Conservation (phyloP, 2,888 invertebrate species). For the Lomographa bimaculata region DNA sequence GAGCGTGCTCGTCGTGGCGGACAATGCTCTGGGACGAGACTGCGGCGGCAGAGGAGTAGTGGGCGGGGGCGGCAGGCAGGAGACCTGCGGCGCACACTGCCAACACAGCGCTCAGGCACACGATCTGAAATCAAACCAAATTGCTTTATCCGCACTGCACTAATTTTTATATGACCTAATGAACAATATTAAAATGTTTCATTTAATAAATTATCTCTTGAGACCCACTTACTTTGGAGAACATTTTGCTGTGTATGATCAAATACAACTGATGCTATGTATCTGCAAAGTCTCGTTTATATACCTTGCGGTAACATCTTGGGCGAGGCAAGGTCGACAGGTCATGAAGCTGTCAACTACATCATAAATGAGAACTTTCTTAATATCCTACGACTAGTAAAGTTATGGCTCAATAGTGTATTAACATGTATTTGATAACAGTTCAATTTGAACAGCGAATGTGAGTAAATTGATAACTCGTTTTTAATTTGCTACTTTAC, state of each 20-base stretch:
- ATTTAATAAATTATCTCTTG: no score
- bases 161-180: no score
- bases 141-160: conserved; percentile 8
- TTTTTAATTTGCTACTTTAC: no score
- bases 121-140: conserved; percentile 45
- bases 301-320: conserved; percentile 56
- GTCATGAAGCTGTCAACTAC: conserved; percentile 49
- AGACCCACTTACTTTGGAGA: conserved; percentile 63
- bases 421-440: conserved; percentile 3
- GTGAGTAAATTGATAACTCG: no score
- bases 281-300: conserved; percentile 51
- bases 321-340: conserved; percentile 67
- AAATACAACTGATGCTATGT: conserved; percentile 58
- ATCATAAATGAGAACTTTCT: conserved; percentile 29
- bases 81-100: conserved; percentile 68
- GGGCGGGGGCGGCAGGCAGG: conserved; percentile 58
- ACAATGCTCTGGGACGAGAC: conserved; percentile 66
- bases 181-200: no score
- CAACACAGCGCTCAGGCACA: conserved; percentile 63
- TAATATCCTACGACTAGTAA: conserved; percentile 4
- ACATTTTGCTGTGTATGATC: conserved; percentile 58
- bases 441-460: no score
- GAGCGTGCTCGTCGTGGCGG: conserved; percentile 57
- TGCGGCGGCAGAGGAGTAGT: conserved; percentile 65
- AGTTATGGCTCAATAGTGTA: background rate